These are phyloP conservation scores for Hylyphantes graminicola DNA, from an alignment of 1,140 invertebrate genomes.

Conservation along the genomic window DNA sequence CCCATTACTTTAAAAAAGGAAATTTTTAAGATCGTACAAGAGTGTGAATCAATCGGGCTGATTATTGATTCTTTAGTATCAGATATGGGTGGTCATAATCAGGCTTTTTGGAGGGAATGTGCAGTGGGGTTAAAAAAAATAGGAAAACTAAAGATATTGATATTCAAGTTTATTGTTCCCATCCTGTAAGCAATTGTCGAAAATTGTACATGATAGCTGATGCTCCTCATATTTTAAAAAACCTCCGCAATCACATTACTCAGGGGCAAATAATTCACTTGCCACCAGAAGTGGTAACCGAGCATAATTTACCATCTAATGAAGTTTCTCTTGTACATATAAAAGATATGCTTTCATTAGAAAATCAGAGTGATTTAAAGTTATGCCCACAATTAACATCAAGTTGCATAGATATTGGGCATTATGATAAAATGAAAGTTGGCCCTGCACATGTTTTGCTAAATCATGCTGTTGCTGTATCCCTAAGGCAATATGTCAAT, in stretches of 20 bases:
- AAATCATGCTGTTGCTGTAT: background rate
- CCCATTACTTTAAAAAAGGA: background rate
- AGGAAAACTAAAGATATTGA: background rate
- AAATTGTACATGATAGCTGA: background rate
- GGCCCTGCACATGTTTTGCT: background rate
- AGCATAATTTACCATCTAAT: constrained; percentile 1
- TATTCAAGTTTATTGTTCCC: background rate
- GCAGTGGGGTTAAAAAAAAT: background rate
- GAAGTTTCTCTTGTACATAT: constrained; percentile 3
- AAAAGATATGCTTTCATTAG: background rate
- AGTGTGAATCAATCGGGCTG: constrained; percentile 3
- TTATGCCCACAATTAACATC: background rate
- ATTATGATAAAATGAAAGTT: constrained; percentile 30
- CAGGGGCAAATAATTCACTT: constrained; percentile 8
- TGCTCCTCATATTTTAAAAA: constrained; percentile 28
- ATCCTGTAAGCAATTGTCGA: background rate
- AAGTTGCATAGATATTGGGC: background rate
- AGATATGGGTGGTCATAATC: constrained; percentile 11
- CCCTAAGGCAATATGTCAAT: background rate
- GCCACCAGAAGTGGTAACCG: background rate
- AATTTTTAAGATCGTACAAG: background rate
- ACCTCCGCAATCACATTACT: constrained; percentile 7
- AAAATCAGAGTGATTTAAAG: background rate
- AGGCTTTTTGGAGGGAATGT: constrained; percentile 23
- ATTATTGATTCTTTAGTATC: constrained; percentile 4